phyloP scores from a whole-genome alignment of 2,797 vertebrate species.

The Erpetoichthys calabaricus region DNA sequence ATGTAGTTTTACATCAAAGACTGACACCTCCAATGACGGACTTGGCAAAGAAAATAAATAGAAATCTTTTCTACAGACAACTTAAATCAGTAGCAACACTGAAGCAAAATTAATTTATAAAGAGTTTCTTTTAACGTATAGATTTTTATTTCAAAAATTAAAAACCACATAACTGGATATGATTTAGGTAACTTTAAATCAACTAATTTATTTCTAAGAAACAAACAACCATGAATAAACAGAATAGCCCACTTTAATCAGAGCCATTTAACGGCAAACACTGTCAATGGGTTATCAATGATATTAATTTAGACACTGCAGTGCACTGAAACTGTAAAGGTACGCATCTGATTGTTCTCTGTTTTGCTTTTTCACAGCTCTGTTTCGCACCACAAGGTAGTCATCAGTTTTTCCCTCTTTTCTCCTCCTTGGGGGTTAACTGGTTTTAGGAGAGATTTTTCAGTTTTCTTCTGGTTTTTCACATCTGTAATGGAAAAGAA shows the following conservation, averaged over 20 bases:
- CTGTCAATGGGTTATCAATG: conserved; percentile 53
- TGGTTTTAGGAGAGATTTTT: conserved; percentile 67
- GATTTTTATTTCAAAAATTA: background rate
- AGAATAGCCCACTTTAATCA: conserved; percentile 50
- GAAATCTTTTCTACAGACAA: too few species aligned
- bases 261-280: conserved; percentile 72
- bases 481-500: conserved; percentile 43
- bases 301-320: conserved; percentile 51
- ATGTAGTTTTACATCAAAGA: conserved; percentile 31
- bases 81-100: too few species aligned
- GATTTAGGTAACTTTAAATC: conserved; percentile 53
- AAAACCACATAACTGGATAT: conserved; percentile 54
- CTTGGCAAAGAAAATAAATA: too few species aligned
- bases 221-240: conserved; percentile 36
- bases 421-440: conserved; percentile 69
- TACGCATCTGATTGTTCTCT: conserved; percentile 70
- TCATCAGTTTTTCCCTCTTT: too few species aligned
- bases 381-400: too few species aligned
- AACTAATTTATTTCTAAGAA: conserved; percentile 24
- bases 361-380: conserved; percentile 53
- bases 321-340: conserved; percentile 46
- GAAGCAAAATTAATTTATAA: too few species aligned
- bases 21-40: too few species aligned
- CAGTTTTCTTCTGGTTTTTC: conserved; percentile 66
- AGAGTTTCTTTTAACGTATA: too few species aligned